Percentiles rank a stretch among this genome's conserved stretches.
Conservation (phyloP, 2,797 vertebrate species). For the Euphonia xanthogaster region DNA sequence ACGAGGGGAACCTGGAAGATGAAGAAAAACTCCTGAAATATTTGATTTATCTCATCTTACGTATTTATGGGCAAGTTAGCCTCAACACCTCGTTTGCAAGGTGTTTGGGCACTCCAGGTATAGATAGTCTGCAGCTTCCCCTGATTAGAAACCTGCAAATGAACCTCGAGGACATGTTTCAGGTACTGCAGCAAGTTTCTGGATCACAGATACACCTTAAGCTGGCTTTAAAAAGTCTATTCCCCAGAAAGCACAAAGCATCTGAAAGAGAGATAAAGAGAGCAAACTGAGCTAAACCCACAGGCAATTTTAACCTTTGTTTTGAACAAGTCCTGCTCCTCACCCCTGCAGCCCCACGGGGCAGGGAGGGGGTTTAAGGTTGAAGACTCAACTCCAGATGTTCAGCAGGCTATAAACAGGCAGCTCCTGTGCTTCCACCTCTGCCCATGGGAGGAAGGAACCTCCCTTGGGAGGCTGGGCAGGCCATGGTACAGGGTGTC, state of each 20-base stretch:
- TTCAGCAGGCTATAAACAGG: not conserved
- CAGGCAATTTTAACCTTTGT: not conserved
- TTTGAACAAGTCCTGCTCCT: not conserved
- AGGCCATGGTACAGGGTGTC: not conserved
- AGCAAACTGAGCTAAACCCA: not conserved
- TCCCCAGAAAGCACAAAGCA: not conserved
- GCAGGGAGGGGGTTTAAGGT: not conserved
- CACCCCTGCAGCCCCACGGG: not conserved
- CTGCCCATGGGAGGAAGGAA: not conserved
- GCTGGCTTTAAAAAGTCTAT: not conserved
- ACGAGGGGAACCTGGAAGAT: not conserved
- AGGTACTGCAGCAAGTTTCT: not conserved
- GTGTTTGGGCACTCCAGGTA: not conserved
- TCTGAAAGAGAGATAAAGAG: not conserved
- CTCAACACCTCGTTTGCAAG: not conserved
- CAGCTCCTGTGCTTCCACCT: not conserved
- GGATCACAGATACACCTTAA: not conserved
- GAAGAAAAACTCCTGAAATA: not conserved
- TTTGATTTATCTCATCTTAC: not conserved
- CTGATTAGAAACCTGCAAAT: not conserved
- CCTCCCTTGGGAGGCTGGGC: fast-evolving
- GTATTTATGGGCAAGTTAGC: not conserved
- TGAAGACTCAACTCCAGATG: not conserved
- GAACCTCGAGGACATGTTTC: not conserved
- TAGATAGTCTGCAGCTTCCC: not conserved